Conservation (phyloP, 2,888 invertebrate genomes). For the Catocala nupta region DNA sequence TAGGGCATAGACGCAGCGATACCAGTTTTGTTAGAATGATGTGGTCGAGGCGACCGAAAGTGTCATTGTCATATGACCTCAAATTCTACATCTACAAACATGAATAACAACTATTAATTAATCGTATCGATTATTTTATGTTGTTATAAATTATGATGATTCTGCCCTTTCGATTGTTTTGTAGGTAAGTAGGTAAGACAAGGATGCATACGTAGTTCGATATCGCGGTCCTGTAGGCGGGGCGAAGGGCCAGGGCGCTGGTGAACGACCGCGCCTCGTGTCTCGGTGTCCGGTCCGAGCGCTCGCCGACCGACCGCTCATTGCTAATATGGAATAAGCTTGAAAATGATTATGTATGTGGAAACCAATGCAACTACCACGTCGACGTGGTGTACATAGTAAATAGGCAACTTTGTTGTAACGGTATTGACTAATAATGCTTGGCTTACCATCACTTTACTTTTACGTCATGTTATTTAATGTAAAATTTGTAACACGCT, state of each 20-base stretch:
- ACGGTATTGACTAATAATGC: slow-evolving; percentile 24
- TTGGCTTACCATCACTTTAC: background rate
- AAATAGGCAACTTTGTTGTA: slow-evolving; percentile 29
- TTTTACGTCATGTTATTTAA: background rate
- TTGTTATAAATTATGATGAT: background rate
- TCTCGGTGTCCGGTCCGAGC: slow-evolving; percentile 50
- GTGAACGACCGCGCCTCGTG: slow-evolving; percentile 68
- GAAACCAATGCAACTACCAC: slow-evolving; percentile 36
- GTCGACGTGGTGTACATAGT: slow-evolving; percentile 28
- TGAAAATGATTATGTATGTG: slow-evolving; percentile 47
- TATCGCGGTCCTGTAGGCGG: slow-evolving; percentile 60
- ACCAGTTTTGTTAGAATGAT: slow-evolving; percentile 6
- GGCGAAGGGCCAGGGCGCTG: slow-evolving; percentile 65
- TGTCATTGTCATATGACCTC: slow-evolving; percentile 39
- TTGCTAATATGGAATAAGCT: slow-evolving; percentile 51
- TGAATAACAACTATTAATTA: slow-evolving; percentile 5
- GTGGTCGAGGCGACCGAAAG: slow-evolving; percentile 39
- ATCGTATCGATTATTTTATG: background rate
- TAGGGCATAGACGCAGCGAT: slow-evolving; percentile 9
- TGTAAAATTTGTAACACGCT: too few relatives aligned
- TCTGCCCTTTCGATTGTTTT: slow-evolving; percentile 22
- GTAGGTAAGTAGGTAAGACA: slow-evolving; percentile 35
- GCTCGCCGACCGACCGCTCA: slow-evolving; percentile 29
- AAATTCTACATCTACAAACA: slow-evolving; percentile 12
- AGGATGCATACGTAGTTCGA: slow-evolving; percentile 27